Evolutionary conservation across 2,888 invertebrate species (phyloP).

Genomic region (Drosophila bunnanda): DNA sequence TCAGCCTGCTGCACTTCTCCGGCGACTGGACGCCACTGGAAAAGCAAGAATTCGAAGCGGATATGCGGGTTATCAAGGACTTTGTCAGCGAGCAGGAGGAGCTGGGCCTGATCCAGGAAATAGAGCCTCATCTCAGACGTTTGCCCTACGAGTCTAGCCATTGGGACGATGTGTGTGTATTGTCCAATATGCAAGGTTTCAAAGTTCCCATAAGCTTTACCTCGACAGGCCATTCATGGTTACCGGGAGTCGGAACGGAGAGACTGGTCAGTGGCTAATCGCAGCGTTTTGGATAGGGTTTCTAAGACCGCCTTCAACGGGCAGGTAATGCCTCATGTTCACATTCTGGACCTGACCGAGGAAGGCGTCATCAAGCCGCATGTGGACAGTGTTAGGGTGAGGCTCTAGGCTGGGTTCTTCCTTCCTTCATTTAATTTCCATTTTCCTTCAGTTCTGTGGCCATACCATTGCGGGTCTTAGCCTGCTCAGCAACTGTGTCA

Average conservation of each 20-base stretch:
- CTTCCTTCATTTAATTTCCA: not conserved
- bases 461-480: slow-evolving; percentile 95
- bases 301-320: slow-evolving; percentile 89
- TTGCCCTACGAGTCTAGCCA: slow-evolving; percentile 97
- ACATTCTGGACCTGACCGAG: slow-evolving; percentile 95
- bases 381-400: slow-evolving; percentile 96
- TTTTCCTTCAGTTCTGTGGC: slow-evolving; percentile 95
- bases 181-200: accelerated
- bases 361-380: slow-evolving; percentile 98
- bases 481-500: slow-evolving; percentile 94
- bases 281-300: slow-evolving; percentile 88
- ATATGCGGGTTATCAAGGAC: slow-evolving; percentile 89
- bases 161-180: slow-evolving; percentile 95
- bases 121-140: slow-evolving; percentile 94
- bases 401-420: slow-evolving; percentile 56
- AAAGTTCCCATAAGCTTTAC: not conserved
- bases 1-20: slow-evolving; percentile 70
- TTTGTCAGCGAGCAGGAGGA: slow-evolving; percentile 94
- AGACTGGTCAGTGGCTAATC: slow-evolving; percentile 91
- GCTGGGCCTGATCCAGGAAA: slow-evolving; percentile 89
- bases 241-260: slow-evolving; percentile 96
- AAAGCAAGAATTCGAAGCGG: slow-evolving; percentile 83
- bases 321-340: slow-evolving; percentile 90
- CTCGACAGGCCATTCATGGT: slow-evolving; percentile 95
- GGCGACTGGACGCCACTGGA: slow-evolving; percentile 82